Percentiles rank a stretch among this genome's conserved stretches.
Evolutionary conservation across 2,888 invertebrate species (phyloP).

Genomic region (Drosophila melanosoma): DNA sequence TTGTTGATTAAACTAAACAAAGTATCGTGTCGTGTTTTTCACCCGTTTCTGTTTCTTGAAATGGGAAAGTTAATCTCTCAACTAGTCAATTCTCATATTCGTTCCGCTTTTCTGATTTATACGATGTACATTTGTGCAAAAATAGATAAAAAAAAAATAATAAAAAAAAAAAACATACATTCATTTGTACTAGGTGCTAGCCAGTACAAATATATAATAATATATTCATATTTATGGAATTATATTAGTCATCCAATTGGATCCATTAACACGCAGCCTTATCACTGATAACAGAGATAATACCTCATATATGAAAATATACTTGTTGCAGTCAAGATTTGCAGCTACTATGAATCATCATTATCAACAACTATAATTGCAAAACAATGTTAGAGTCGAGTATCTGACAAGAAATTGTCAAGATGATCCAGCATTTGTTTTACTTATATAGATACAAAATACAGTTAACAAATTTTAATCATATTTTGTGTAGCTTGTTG

Average conservation of each 20-base stretch:
- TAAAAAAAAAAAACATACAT: background rate
- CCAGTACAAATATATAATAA: background rate
- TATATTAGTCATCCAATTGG: background rate
- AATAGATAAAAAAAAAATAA: background rate
- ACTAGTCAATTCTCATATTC: constrained; percentile 37
- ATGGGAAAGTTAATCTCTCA: constrained; percentile 58
- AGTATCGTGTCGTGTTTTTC: constrained; percentile 43
- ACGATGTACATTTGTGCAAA: constrained; percentile 7
- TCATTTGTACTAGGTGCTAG: constrained; percentile 15
- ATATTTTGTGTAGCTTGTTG: background rate
- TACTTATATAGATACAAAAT: background rate
- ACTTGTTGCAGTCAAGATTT: background rate
- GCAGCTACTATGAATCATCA: constrained; percentile 5
- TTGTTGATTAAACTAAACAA: constrained; percentile 30
- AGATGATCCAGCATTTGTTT: background rate
- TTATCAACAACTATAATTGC: background rate
- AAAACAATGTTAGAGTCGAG: background rate
- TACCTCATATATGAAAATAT: background rate
- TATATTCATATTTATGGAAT: background rate
- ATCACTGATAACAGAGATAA: constrained; percentile 27
- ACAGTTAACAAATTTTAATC: background rate
- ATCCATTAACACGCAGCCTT: constrained; percentile 8
- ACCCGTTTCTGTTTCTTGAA: constrained; percentile 51
- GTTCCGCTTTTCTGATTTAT: constrained; percentile 60
- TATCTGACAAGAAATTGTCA: background rate